These are phyloP conservation scores for Drosophila simulans DNA, from an alignment of 1,140 invertebrate genomes.

Conservation along the genomic window DNA sequence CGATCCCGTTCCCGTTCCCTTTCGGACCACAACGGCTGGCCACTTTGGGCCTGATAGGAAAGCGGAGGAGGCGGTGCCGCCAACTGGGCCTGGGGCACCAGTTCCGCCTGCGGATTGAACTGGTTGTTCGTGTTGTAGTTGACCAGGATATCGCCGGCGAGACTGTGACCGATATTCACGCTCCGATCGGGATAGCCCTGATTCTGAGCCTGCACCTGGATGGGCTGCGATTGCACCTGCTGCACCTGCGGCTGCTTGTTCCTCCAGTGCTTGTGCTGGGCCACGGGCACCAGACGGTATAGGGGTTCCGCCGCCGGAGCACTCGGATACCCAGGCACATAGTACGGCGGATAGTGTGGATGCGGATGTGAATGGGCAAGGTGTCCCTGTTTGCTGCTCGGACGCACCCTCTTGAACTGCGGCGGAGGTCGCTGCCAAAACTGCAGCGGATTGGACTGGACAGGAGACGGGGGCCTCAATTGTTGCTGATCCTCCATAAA, in stretches of 20 bases:
- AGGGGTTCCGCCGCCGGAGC: constrained; percentile 51
- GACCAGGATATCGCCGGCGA: constrained; percentile 66
- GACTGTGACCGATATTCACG: constrained; percentile 62
- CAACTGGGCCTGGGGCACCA: constrained; percentile 74
- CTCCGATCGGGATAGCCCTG: constrained; percentile 59
- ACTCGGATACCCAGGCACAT: constrained; percentile 61
- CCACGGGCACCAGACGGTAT: constrained; percentile 70
- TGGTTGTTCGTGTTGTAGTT: constrained; percentile 72
- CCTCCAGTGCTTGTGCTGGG: constrained; percentile 69
- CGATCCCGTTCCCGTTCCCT: constrained; percentile 28
- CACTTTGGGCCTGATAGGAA: constrained; percentile 77
- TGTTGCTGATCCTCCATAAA: constrained; percentile 67
- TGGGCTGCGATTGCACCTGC: constrained; percentile 68
- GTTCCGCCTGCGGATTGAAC: constrained; percentile 89
- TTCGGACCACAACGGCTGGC: constrained; percentile 54
- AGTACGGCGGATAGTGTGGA: constrained; percentile 58
- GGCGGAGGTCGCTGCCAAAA: constrained; percentile 54
- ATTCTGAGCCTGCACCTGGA: constrained; percentile 67
- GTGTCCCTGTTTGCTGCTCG: constrained; percentile 31
- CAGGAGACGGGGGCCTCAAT: constrained; percentile 40
- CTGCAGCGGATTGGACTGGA: constrained; percentile 39
- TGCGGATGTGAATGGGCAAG: constrained; percentile 19
- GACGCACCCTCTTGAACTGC: constrained; percentile 51
- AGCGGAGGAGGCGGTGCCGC: constrained; percentile 60
- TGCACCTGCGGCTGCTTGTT: constrained; percentile 40